These are phyloP conservation scores for Megalurothrips usitatus DNA, from an alignment of 2,888 invertebrate species.

Conservation along the genomic window DNA sequence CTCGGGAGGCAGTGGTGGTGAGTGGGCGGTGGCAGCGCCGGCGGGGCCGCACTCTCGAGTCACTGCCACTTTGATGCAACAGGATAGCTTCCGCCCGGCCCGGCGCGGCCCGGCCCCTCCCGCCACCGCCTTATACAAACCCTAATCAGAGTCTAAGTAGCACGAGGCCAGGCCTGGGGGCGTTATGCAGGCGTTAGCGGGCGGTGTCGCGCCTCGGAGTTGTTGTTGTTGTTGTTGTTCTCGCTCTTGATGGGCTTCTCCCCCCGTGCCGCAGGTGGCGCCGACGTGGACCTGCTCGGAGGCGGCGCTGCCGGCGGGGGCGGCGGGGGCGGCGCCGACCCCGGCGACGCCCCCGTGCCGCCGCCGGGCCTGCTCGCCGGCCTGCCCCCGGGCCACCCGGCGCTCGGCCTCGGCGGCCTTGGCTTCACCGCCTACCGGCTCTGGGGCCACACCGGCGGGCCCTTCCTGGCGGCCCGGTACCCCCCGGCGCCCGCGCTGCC, in stretches of 20 bases:
- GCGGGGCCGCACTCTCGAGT: constrained; percentile 28
- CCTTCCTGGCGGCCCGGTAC: neutral
- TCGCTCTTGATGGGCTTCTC: neutral
- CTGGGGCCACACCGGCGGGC: constrained; percentile 39
- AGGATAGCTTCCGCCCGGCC: constrained; percentile 20
- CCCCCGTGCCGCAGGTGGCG: constrained; percentile 1
- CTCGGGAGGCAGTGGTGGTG: constrained; percentile 35
- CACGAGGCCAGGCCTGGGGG: neutral
- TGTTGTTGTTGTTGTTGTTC: neutral
- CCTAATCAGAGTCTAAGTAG: constrained; percentile 26
- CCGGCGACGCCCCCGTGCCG: constrained; percentile 27
- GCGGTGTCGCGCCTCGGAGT: neutral
- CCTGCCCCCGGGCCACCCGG: constrained; percentile 42
- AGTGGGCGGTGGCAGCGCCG: constrained; percentile 36
- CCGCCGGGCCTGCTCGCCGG: constrained; percentile 27
- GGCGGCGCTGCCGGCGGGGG: too few relatives aligned
- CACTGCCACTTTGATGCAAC: constrained; percentile 32
- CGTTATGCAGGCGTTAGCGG: neutral
- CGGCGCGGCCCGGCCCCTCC: constrained; percentile 10
- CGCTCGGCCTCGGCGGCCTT: constrained; percentile 30
- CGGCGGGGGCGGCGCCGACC: neutral
- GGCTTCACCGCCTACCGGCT: constrained; percentile 39
- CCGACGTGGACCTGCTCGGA: constrained; percentile 37
- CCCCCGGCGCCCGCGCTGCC: neutral
- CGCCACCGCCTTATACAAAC: constrained; percentile 11